Conservation (phyloP, 2,113 vertebrate species). For the Ophthalmolycus amberensis region DNA sequence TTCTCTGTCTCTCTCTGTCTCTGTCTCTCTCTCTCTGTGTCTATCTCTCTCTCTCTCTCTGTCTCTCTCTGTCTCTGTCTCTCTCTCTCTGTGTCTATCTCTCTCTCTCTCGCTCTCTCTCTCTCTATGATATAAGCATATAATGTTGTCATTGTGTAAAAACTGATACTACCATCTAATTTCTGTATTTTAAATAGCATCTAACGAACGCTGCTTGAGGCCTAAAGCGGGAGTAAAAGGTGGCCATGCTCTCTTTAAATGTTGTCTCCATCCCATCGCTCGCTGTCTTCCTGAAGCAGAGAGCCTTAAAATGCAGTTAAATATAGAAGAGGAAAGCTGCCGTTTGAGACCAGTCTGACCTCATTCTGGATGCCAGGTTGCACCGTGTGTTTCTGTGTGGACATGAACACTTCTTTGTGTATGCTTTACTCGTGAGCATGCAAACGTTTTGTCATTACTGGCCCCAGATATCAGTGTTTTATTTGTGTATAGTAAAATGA, state of each 20-base stretch:
- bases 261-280: background rate
- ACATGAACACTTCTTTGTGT: no score
- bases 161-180: no score
- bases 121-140: no score
- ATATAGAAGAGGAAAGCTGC: background rate
- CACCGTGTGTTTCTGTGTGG: background rate
- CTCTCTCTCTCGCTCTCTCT: no score
- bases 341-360: conserved; percentile 8
- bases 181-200: background rate
- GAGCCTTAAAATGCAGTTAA: background rate
- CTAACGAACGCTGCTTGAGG: background rate
- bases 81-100: no score
- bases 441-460: no score
- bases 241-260: background rate
- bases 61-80: no score
- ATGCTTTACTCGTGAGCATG: no score
- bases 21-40: no score
- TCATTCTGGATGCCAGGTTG: background rate
- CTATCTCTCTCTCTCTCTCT: no score
- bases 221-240: background rate
- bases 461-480: background rate
- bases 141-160: background rate
- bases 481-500: background rate
- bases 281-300: background rate
- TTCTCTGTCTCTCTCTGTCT: no score